These are phyloP conservation scores for Neosalanx taihuensis DNA, from an alignment of 2,797 vertebrate genomes.

Conservation along the genomic window DNA sequence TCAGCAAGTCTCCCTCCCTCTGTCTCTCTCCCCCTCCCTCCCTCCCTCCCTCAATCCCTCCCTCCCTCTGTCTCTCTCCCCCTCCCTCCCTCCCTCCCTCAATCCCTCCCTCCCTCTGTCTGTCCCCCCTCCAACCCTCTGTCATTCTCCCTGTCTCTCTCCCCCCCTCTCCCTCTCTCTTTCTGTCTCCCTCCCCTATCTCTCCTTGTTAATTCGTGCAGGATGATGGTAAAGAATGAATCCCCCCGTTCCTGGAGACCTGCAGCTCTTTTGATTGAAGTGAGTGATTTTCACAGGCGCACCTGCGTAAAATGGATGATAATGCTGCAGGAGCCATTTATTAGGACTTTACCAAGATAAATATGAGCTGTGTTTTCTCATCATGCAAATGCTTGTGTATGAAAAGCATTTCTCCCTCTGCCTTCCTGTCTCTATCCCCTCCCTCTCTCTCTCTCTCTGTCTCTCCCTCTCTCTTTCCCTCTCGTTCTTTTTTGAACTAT, in stretches of 20 bases:
- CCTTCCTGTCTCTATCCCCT: no score
- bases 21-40: not conserved
- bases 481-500: no score
- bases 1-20: not conserved
- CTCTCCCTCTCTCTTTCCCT: no score
- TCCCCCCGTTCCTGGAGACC: slow-evolving; percentile 70
- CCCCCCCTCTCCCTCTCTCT: slow-evolving; percentile 18
- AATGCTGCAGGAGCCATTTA: slow-evolving; percentile 81
- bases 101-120: no score
- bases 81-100: no score
- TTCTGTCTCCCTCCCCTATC: slow-evolving; percentile 27
- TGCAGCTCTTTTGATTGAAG: slow-evolving; percentile 80
- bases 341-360: slow-evolving; percentile 79
- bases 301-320: slow-evolving; percentile 83
- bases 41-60: not conserved
- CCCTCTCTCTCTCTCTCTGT: no score
- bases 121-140: not conserved
- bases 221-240: slow-evolving; percentile 82
- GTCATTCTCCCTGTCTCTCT: slow-evolving; percentile 2
- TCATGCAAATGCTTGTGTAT: slow-evolving; percentile 72
- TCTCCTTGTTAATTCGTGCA: slow-evolving; percentile 45
- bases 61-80: not conserved
- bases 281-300: slow-evolving; percentile 78
- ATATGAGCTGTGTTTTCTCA: slow-evolving; percentile 79
- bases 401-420: slow-evolving; percentile 56